Evolutionary conservation across 37 sponge, comb jelly and placozoan species (phyloP).

Genomic region (Theonella swinhoei): DNA sequence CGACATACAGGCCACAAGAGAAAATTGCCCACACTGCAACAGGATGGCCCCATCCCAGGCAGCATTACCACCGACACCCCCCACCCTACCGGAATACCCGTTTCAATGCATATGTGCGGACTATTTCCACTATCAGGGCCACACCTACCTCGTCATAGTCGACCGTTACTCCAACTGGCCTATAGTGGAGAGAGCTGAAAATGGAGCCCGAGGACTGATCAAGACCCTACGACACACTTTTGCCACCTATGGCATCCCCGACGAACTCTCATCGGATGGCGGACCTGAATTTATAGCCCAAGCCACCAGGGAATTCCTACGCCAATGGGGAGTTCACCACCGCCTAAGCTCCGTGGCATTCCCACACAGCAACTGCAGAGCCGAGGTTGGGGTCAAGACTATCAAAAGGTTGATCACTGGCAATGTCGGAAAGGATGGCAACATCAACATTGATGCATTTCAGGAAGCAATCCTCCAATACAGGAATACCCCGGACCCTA

Average conservation of each 20-base stretch:
- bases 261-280: conserved; percentile 54
- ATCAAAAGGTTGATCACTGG: conserved; percentile 31
- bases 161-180: conserved; percentile 53
- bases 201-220: conserved; percentile 39
- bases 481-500: conserved; percentile 37
- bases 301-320: conserved; percentile 17
- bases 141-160: conserved; percentile 36
- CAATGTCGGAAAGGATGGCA: conserved; percentile 25
- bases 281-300: conserved; percentile 28
- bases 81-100: conserved; percentile 26
- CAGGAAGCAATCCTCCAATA: conserved; percentile 36
- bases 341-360: conserved; percentile 39
- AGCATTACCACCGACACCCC: conserved; percentile 15
- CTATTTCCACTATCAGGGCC: conserved; percentile 26
- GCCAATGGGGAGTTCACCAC: conserved; percentile 34
- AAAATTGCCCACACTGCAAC: conserved; percentile 37
- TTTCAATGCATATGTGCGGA: conserved; percentile 51
- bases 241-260: conserved; percentile 41
- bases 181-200: conserved; percentile 34
- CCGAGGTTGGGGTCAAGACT: conserved; percentile 33
- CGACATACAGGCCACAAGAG: conserved; percentile 9
- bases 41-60: conserved; percentile 37
- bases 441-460: conserved; percentile 25
- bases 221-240: conserved; percentile 20
- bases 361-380: conserved; percentile 46